Conservation (phyloP, 2,797 vertebrate species). For the Sphenodon punctatus region DNA sequence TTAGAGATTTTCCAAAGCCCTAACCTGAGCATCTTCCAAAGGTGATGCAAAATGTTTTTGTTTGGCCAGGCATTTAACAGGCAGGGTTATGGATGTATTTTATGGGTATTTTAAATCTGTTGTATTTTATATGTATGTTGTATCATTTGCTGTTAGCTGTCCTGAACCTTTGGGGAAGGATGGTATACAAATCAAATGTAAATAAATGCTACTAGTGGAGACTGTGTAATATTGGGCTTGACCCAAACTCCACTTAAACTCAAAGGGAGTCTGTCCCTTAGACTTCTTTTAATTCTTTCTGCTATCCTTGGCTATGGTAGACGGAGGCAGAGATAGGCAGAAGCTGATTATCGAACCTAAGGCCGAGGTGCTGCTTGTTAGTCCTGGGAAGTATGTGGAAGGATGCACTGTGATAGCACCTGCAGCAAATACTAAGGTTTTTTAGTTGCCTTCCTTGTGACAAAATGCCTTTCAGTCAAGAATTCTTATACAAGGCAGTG, state of each 20-base stretch:
- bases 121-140: too few relatives aligned
- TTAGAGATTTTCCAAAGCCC: too few relatives aligned
- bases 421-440: neutral
- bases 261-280: neutral
- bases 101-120: too few relatives aligned
- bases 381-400: neutral
- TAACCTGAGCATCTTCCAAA: too few relatives aligned
- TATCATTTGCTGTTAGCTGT: too few relatives aligned
- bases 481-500: too few relatives aligned
- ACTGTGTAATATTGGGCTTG: neutral
- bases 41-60: too few relatives aligned
- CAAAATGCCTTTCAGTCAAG: neutral
- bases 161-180: too few relatives aligned
- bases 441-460: neutral
- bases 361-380: neutral
- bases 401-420: neutral
- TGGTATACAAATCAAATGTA: too few relatives aligned
- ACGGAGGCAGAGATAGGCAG: neutral
- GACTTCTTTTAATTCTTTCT: neutral
- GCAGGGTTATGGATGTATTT: too few relatives aligned
- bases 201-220: neutral
- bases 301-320: neutral
- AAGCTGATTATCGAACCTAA: neutral
- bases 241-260: neutral
- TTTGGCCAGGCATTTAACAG: too few relatives aligned